Evolutionary conservation across 2,888 invertebrate genomes (phyloP), one percentile per base, ranked within the genome.

Genomic region (Plagodis dolabraria): DNA sequence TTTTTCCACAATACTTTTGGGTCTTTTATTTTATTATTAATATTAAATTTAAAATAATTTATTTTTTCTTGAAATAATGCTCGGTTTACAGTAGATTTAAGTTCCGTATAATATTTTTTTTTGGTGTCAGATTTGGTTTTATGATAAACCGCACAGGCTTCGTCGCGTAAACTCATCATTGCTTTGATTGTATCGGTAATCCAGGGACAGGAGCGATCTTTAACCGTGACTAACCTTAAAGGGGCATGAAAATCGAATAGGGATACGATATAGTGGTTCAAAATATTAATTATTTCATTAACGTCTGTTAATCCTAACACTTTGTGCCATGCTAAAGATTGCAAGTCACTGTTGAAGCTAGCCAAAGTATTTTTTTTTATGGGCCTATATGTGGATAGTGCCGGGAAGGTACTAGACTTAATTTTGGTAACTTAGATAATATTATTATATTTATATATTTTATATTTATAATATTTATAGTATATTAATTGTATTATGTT

Each of bases 151-250:
- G 33, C 33, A 5, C 38, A 10, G 6, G 53, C 53, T 7, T 47
- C 47, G 33, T 53, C 47, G 8, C 53, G 53, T n/a, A 53, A 22
- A 7, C 11, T 38, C 53, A 53, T 53, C 53, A 53, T 53, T 8
- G 40, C 5, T 11, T 47, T 47, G 10, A 53, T 38, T 7, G 38
- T 47, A 10, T 53, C 53, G 5, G 53, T 53, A 10, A 53, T 33
- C 53, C 53, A 53, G 0, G 53, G 53, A 11, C 33, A 46, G 5
- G 46, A 46, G 0, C 46, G 36, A 22, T 38, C 33, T 38, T 38
- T 53, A 7, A 53, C 36, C 5, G 38, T n/a, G 5, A 46, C 33
- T 4, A 36, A 22, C 10, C 22, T 53, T 10, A 53, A 0, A 8
- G 45, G 53, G 22, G 53, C 46, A 38, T 53, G 38, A 5, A 33